Evolutionary conservation across 2,888 invertebrate species (phyloP).

Genomic region (Drosophila setosimentum): DNA sequence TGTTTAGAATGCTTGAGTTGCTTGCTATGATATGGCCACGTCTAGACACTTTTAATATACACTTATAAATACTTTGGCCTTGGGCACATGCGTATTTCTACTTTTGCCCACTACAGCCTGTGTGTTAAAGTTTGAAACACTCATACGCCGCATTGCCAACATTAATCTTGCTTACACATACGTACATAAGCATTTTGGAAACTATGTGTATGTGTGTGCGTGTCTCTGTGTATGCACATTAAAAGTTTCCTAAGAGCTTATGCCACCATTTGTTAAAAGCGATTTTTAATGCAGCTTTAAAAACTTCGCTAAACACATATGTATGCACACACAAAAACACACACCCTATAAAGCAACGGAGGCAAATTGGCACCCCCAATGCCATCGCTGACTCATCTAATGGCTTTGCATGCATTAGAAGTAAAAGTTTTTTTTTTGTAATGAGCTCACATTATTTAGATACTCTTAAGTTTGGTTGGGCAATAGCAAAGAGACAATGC

Average conservation of each 20-base stretch:
- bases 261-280: slow-evolving; percentile 80
- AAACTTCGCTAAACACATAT: slow-evolving; percentile 32
- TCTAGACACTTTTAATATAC: slow-evolving; percentile 72
- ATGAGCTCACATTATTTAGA: slow-evolving; percentile 53
- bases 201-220: slow-evolving; percentile 33
- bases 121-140: slow-evolving; percentile 64
- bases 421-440: slow-evolving; percentile 63
- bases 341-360: not conserved
- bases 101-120: slow-evolving; percentile 25
- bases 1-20: slow-evolving; percentile 48
- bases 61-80: slow-evolving; percentile 56
- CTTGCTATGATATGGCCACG: slow-evolving; percentile 51
- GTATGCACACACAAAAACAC: not conserved
- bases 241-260: slow-evolving; percentile 78
- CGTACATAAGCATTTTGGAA: slow-evolving; percentile 20
- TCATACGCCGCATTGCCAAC: slow-evolving; percentile 61
- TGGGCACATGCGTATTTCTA: slow-evolving; percentile 34
- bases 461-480: slow-evolving; percentile 41
- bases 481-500: not conserved
- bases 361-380: slow-evolving; percentile 33
- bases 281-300: slow-evolving; percentile 78
- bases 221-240: slow-evolving; percentile 64
- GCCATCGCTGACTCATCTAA: slow-evolving; percentile 65
- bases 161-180: slow-evolving; percentile 63
- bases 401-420: slow-evolving; percentile 66